Base-by-base conservation (phyloP, 2,888 invertebrate genomes). In the Epistrophella euchroma region DNA sequence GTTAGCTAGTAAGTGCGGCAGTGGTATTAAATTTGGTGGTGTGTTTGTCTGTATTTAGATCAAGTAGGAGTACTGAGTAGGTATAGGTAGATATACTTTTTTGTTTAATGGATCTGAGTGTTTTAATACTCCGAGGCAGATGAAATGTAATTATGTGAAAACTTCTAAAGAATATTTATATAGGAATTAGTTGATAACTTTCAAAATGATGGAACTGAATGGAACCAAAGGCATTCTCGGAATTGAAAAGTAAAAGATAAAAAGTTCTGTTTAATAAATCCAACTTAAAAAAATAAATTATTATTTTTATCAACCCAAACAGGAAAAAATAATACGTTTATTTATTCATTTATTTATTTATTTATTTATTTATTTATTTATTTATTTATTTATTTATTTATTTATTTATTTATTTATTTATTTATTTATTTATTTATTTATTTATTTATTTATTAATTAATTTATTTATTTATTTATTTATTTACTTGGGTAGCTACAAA, bases 131-230 rank as follows among this genome's bases (percentile, higher is more conserved):
- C 10, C 4, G 17, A 64, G 17, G 0, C 17, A 64, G 28, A 25
- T 45, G 64, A 45, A 32, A 64, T 32, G 28, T 45, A 64, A 64
- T 64, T 64, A 64, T 43, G 64, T 64, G 64, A 45, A 28, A 45
- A 64, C 22, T 60, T 60, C 40, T 19, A 15, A 40, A 40, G 40
- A 19, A 60, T 19, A 1, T 6, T 15, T 1, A 40, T 22, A 22
- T 13, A 40, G 15, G n/a, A 40, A 40, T 22, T 15, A 6, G 28
- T 28, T 52, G 50, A 22, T 50, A 22, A 50, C 5, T 15, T 15
- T 25, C 15, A 13, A 50, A 22, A 13, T 25, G 1, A 13, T 25
- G 1, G 15, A 15, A 52, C 6, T 22, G 5, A 22, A 52, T 15
- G 3, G 9, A 15, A 22, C 1, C 3, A 22, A 25, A 2, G 50